Percentiles rank a stretch among this genome's conserved stretches.
Conservation (phyloP, 2,888 invertebrate genomes). For the Tupiocoris notatus region DNA sequence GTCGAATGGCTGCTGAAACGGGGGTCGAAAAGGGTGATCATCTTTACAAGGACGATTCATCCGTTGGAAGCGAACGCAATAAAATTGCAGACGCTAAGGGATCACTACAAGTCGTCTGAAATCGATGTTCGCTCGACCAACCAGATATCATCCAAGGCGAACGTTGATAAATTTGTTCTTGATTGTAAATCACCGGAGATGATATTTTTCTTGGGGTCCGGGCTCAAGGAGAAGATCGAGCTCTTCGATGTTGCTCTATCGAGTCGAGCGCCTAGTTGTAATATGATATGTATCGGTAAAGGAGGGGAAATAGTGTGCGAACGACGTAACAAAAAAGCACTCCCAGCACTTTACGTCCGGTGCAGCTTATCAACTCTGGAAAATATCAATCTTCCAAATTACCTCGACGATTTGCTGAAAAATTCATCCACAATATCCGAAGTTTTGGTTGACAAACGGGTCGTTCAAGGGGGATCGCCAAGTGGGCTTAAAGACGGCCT, state of each 20-base stretch:
- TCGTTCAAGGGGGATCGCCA: background rate
- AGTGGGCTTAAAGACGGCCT: background rate
- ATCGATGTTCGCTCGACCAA: background rate
- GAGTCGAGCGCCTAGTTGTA: background rate
- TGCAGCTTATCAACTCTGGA: constrained; percentile 4
- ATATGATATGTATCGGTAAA: constrained; percentile 11
- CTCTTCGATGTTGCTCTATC: background rate
- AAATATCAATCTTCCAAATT: background rate
- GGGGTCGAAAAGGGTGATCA: background rate
- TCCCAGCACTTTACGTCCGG: background rate
- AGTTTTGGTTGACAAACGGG: background rate
- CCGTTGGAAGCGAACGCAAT: background rate
- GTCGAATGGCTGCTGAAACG: constrained; percentile 9
- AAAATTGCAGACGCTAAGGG: background rate
- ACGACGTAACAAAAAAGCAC: background rate
- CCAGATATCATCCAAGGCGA: background rate
- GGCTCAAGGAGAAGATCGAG: constrained; percentile 11
- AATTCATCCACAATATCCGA: background rate
- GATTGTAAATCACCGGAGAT: background rate
- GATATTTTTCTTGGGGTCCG: background rate
- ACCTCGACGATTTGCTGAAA: background rate
- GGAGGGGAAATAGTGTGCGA: constrained; percentile 3
- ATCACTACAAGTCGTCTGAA: background rate
- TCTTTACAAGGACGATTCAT: background rate
- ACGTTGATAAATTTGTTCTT: constrained; percentile 1